A percentile compares a stretch with the other conserved stretches of the same genome.
phyloP scores from a whole-genome alignment of 2,113 vertebrate genomes.

The Oryzias curvinotus region DNA sequence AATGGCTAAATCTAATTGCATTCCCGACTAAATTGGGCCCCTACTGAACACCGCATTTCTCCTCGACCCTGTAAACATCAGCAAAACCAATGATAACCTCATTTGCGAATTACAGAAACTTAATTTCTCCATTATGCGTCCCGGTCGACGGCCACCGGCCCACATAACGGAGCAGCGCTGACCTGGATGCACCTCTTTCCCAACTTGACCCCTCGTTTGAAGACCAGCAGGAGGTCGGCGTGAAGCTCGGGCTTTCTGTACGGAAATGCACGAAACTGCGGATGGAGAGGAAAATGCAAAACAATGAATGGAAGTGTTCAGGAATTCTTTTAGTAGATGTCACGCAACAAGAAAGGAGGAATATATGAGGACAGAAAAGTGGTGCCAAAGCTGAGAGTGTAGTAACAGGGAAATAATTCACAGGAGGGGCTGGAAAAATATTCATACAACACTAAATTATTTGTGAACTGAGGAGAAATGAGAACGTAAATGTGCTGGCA shows the following conservation, averaged over 20 bases:
- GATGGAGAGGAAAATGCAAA: conserved; percentile 5
- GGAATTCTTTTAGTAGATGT: background rate
- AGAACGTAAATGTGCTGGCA: background rate
- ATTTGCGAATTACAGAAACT: conserved; percentile 67
- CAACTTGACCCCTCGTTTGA: background rate
- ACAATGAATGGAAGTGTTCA: conserved; percentile 6
- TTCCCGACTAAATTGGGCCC: conserved; percentile 57
- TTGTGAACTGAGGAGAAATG: conserved; percentile 27
- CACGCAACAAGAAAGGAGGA: conserved; percentile 12
- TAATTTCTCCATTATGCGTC: conserved; percentile 64
- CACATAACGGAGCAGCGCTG: conserved; percentile 42
- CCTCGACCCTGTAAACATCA: conserved; percentile 67
- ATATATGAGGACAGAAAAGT: background rate
- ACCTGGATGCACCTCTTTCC: conserved; percentile 31
- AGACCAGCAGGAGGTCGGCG: conserved; percentile 8
- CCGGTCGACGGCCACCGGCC: conserved; percentile 39
- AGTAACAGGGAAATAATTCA: conserved; percentile 1
- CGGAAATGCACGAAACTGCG: no score
- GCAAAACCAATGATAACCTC: conserved; percentile 72
- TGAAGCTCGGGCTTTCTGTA: background rate
- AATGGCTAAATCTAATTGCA: conserved; percentile 62
- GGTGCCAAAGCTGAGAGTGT: background rate
- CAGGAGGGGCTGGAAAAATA: background rate
- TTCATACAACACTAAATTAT: conserved; percentile 9
- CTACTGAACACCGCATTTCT: conserved; percentile 66